A percentile compares a stretch with the other conserved stretches of the same genome.
These are phyloP conservation scores for Poeciliopsis occidentalis DNA, from an alignment of 2,113 vertebrate species.

Conservation along the genomic window DNA sequence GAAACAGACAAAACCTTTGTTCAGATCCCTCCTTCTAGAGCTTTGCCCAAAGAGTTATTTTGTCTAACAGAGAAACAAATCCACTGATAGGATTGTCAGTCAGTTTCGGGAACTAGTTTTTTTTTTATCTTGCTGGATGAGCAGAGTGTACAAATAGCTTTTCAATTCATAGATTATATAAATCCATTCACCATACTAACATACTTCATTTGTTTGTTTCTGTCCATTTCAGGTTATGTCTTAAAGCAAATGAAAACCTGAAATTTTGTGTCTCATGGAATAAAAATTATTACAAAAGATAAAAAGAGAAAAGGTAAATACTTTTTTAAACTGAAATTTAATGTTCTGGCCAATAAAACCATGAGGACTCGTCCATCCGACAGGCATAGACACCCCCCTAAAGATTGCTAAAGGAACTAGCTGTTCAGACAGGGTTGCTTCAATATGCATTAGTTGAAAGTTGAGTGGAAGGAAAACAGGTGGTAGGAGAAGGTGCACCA, in stretches of 20 bases:
- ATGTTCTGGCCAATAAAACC: no score
- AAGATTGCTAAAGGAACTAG: neutral
- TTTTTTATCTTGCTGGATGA: neutral
- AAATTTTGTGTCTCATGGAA: neutral
- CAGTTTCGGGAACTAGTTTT: neutral
- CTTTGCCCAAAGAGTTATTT: neutral
- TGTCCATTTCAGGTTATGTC: neutral
- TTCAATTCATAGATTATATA: neutral
- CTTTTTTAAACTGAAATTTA: no score
- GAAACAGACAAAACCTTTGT: neutral
- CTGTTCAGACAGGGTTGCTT: neutral
- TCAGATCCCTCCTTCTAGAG: neutral
- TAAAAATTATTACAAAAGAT: neutral
- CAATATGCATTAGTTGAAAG: neutral
- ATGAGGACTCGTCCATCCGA: no score
- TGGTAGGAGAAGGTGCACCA: neutral
- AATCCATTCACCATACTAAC: neutral
- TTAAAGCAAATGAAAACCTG: neutral
- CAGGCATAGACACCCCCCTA: neutral
- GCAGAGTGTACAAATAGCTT: neutral
- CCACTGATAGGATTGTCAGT: neutral
- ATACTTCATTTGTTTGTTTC: neutral
- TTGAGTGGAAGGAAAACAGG: neutral
- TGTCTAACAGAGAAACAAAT: neutral
- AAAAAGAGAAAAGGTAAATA: no score